Percentiles rank a stretch among this genome's conserved stretches.
These are phyloP conservation scores for Sinopyrophorus schimmeli DNA, from an alignment of 2,888 invertebrate genomes.

Conservation along the genomic window DNA sequence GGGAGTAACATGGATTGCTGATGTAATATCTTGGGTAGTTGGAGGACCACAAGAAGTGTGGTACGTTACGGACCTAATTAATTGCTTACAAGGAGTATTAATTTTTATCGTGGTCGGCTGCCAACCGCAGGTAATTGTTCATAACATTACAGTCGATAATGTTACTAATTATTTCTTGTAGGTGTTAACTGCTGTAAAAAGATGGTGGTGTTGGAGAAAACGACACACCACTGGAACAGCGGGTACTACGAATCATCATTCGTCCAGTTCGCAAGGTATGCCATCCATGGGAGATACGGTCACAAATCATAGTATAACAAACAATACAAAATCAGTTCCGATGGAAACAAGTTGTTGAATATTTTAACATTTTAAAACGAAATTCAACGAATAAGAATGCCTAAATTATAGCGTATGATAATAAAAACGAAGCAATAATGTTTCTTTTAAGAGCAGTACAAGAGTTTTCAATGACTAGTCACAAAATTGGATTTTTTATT, in stretches of 20 bases:
- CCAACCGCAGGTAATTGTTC: slow-evolving; percentile 76
- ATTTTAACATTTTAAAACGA: slow-evolving; percentile 5
- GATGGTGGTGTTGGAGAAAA: slow-evolving; percentile 60
- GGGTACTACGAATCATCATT: slow-evolving; percentile 68
- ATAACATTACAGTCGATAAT: neutral
- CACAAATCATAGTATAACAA: slow-evolving; percentile 70
- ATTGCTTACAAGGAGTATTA: slow-evolving; percentile 84
- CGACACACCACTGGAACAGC: slow-evolving; percentile 57
- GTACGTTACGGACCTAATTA: slow-evolving; percentile 83
- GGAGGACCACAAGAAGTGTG: slow-evolving; percentile 81
- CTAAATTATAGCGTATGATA: slow-evolving; percentile 18
- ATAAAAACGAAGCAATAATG: slow-evolving; percentile 7
- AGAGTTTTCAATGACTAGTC: slow-evolving; percentile 16
- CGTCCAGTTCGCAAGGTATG: slow-evolving; percentile 77
- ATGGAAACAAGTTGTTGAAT: slow-evolving; percentile 60
- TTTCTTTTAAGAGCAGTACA: slow-evolving; percentile 13
- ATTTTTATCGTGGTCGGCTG: slow-evolving; percentile 88
- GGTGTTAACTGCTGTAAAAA: slow-evolving; percentile 69
- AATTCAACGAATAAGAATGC: too few relatives aligned
- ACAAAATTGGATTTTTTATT: slow-evolving; percentile 1
- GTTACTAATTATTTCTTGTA: too few relatives aligned
- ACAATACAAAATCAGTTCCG: slow-evolving; percentile 58
- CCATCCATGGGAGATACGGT: slow-evolving; percentile 80
- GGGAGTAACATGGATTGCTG: slow-evolving; percentile 80
- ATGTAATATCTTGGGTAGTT: slow-evolving; percentile 81